Conservation (phyloP, 1,140 invertebrate species). For the Danaus plexippus region DNA sequence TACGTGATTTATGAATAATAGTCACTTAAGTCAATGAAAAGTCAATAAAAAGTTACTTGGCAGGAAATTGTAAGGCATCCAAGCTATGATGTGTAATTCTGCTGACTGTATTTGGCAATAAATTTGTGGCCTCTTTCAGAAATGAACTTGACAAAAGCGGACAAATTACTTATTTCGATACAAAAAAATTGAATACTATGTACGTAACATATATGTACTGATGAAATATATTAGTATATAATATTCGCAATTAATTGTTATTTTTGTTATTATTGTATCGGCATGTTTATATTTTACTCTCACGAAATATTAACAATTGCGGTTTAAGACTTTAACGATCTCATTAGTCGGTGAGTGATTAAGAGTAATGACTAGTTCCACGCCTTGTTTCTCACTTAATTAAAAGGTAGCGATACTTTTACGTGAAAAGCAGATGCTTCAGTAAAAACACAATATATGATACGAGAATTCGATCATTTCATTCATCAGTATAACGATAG, state of each 20-base stretch:
- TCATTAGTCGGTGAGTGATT: slow-evolving; percentile 19
- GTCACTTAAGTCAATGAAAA: too few species aligned
- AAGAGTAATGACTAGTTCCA: slow-evolving; percentile 21
- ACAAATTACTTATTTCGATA: slow-evolving; percentile 58
- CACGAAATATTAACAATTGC: too few species aligned
- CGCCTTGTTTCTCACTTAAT: slow-evolving; percentile 52
- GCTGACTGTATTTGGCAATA: slow-evolving; percentile 41
- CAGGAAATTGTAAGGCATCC: too few species aligned
- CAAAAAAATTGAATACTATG: slow-evolving; percentile 32
- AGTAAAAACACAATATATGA: slow-evolving; percentile 45
- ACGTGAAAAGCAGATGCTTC: slow-evolving; percentile 41
- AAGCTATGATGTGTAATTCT: slow-evolving; percentile 23
- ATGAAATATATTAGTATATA: too few species aligned
- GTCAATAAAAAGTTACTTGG: too few species aligned
- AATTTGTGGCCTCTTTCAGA: slow-evolving; percentile 45
- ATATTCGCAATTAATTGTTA: too few species aligned
- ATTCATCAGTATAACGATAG: slow-evolving; percentile 18
- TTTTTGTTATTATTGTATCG: too few species aligned
- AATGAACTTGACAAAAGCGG: slow-evolving; percentile 59
- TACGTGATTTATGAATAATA: slow-evolving; percentile 9
- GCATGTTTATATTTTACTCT: too few species aligned
- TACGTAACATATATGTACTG: slow-evolving; percentile 1
- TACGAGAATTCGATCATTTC: slow-evolving; percentile 40
- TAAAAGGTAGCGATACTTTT: slow-evolving; percentile 46
- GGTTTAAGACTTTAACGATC: slow-evolving; percentile 23